Base-by-base conservation (phyloP, 2,888 invertebrate genomes). In the Leucophenga maculata region DNA sequence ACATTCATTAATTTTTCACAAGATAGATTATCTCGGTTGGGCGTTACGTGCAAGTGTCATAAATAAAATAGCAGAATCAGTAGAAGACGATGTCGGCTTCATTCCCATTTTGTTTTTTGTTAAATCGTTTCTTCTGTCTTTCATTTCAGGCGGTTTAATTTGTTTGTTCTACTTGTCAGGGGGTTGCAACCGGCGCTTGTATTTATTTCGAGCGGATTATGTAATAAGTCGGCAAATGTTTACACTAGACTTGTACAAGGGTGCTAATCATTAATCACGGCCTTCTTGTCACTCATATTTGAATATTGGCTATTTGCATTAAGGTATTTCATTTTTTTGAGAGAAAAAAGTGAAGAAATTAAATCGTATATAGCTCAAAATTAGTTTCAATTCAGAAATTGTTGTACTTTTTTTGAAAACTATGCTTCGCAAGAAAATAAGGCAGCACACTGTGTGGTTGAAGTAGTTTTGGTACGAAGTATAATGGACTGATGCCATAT, bases 11-110 rank as follows among this genome's bases (percentile, higher is more conserved):
- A 6, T 39, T 39, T 39, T 39, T 11, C 8, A 39, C 39, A 39
- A 39, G 39, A 39, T 39, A 11, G 39, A 39, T 39, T 39, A 39
- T 39, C 39, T 39, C 16, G 74, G 77, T 77, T 81, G 73, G 80
- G 80, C 83, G 80, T 81, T 74, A 76, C 80, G 73, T 71, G 78
- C 77, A 75, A 80, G 82, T 80, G 83, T 83, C 80, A 80, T 80
- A 83, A 80, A 80, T 80, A 83, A 80, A 80, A 83, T 78, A 82
- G 76, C 74, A 79, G 74, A 82, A 78, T 9, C 13, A 16, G 55
- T 22, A 18, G 18, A 39, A 55, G 16, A 22, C 50, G 6, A 14
- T 48, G 3, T 39, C 39, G 13, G 31, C 50, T 18, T 14, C 16
- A 26, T 48, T 60, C 39, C 52, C 31, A 32, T 32, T 22, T 57